A percentile compares a stretch with the other conserved stretches of the same genome.
phyloP scores from a whole-genome alignment of 2,113 vertebrate genomes.

The Mustela nigripes region DNA sequence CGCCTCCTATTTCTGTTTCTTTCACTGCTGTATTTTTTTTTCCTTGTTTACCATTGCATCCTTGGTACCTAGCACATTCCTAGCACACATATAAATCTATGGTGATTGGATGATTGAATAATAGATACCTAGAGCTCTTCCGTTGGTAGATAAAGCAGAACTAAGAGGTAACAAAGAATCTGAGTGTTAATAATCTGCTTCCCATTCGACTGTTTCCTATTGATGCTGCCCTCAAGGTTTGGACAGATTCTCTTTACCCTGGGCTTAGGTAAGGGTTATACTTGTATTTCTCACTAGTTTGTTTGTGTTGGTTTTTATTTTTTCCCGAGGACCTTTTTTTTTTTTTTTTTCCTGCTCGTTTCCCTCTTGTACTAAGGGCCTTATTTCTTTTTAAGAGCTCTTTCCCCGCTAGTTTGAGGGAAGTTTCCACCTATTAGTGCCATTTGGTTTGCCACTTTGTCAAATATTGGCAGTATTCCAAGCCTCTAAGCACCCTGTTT shows the following conservation, averaged over 20 bases:
- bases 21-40: neutral
- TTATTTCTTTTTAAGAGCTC: conserved; percentile 2
- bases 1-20: neutral
- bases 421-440: conserved; percentile 32
- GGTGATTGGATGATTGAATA: neutral
- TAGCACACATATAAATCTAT: neutral
- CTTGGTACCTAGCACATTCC: neutral
- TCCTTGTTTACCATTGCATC: neutral
- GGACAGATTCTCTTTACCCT: neutral
- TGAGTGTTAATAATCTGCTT: neutral
- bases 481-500: neutral
- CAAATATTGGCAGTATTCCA: neutral
- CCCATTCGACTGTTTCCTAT: neutral
- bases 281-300: neutral
- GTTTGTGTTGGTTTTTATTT: neutral
- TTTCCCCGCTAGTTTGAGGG: neutral
- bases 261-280: neutral
- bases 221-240: neutral
- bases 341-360: neutral
- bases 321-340: neutral
- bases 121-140: neutral
- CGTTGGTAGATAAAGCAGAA: neutral
- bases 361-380: neutral
- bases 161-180: neutral
- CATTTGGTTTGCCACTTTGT: conserved; percentile 40